Percentiles rank a stretch among this genome's conserved stretches.
These are phyloP conservation scores for Labeo rohita DNA, from an alignment of 2,113 vertebrate species.

Conservation along the genomic window DNA sequence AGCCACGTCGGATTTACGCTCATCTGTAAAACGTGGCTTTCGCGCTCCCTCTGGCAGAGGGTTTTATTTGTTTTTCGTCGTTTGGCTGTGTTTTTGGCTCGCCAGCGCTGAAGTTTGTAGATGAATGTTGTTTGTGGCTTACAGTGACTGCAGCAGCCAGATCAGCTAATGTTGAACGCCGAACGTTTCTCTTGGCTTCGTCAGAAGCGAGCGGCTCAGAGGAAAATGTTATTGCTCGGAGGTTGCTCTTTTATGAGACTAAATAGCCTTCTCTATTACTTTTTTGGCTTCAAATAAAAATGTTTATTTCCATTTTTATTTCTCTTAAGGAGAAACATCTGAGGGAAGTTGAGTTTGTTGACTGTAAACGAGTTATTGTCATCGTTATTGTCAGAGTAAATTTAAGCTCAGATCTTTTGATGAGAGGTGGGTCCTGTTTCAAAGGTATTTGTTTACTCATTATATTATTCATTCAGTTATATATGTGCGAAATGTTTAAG, in stretches of 20 bases:
- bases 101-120: not conserved
- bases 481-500: not conserved
- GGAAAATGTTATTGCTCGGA: conserved; percentile 8
- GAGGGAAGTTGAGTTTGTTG: not conserved
- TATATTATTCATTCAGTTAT: not conserved
- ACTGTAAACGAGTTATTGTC: not conserved
- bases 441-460: not conserved
- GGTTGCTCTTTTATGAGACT: not conserved
- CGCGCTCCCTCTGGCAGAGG: conserved; percentile 17
- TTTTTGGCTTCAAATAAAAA: not conserved
- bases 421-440: not conserved
- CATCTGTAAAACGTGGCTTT: conserved; percentile 36
- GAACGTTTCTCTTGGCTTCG: not conserved
- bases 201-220: not conserved
- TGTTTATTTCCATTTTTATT: not conserved
- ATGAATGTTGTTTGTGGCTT: conserved; percentile 37
- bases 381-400: not conserved
- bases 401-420: not conserved
- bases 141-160: conserved; percentile 13
- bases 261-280: not conserved
- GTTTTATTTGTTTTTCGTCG: conserved; percentile 35
- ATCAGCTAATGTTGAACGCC: conserved; percentile 18
- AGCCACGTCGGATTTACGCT: conserved; percentile 47
- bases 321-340: not conserved
- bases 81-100: conserved; percentile 26